phyloP scores from a whole-genome alignment of 2,888 invertebrate genomes.

The Drosophila histrio region DNA sequence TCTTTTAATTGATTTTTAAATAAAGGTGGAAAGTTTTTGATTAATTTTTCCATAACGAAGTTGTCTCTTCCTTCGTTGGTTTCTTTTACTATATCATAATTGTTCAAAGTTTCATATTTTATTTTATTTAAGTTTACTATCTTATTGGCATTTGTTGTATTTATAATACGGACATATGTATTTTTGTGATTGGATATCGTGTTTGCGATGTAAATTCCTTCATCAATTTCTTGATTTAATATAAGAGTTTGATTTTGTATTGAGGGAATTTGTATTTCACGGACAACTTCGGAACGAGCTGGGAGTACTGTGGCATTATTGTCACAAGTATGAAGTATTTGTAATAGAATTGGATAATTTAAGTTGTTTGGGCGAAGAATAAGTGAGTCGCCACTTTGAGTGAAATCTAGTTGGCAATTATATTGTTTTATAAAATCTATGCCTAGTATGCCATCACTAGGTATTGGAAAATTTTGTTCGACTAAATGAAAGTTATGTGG shows the following conservation, averaged over 20 bases:
- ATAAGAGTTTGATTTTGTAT: not conserved
- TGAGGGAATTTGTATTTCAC: not conserved
- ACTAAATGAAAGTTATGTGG: not conserved
- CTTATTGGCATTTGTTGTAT: not conserved
- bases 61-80: not conserved
- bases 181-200: too few species aligned
- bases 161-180: not conserved
- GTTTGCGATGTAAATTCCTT: too few species aligned
- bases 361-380: too few species aligned
- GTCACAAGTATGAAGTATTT: too few species aligned
- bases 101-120: too few species aligned
- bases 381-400: too few species aligned
- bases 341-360: too few species aligned
- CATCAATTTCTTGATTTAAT: too few species aligned
- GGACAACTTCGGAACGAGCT: slow-evolving; percentile 6
- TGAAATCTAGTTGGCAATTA: too few species aligned
- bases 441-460: not conserved
- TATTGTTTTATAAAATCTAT: slow-evolving; percentile 2
- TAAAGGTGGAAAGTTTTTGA: not conserved
- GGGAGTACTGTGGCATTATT: not conserved
- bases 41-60: not conserved
- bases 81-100: not conserved
- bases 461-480: not conserved
- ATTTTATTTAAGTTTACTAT: not conserved
- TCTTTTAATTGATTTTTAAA: not conserved